Evolutionary conservation across 2,113 vertebrate genomes (phyloP).

Genomic region (Microtus montanus): DNA sequence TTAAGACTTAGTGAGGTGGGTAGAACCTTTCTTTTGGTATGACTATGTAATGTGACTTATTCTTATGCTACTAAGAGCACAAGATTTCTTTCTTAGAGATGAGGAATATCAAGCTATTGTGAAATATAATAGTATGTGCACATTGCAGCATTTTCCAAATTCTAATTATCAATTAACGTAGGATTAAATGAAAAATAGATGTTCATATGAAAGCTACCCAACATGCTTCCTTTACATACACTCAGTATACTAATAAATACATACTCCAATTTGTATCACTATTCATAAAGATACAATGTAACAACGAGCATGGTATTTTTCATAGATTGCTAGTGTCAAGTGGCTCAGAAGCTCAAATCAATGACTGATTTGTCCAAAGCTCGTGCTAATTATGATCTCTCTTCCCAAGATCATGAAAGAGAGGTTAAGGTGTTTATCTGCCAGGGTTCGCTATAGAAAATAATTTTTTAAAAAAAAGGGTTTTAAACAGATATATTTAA

Average conservation of each 20-base stretch:
- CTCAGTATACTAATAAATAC: background rate
- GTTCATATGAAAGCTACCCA: background rate
- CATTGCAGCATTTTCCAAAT: background rate
- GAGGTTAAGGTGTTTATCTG: background rate
- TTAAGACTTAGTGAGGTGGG: constrained; percentile 65
- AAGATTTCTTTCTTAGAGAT: background rate
- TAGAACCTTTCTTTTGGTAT: constrained; percentile 57
- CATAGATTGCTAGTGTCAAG: background rate
- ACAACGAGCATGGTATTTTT: constrained; percentile 7
- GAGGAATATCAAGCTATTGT: background rate
- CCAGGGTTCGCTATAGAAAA: background rate
- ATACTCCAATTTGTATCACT: background rate
- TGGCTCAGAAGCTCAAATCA: background rate
- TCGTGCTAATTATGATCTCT: background rate
- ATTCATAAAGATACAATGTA: background rate
- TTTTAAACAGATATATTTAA: background rate
- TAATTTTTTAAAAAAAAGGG: too few species aligned
- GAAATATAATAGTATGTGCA: constrained; percentile 5
- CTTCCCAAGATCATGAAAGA: background rate
- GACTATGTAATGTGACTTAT: constrained; percentile 15
- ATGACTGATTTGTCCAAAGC: background rate
- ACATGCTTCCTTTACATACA: background rate
- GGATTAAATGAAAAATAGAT: constrained; percentile 40
- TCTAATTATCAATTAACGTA: constrained; percentile 34
- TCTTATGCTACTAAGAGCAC: constrained; percentile 10